phyloP scores from a whole-genome alignment of 2,888 invertebrate genomes.

The Blera fallax region DNA sequence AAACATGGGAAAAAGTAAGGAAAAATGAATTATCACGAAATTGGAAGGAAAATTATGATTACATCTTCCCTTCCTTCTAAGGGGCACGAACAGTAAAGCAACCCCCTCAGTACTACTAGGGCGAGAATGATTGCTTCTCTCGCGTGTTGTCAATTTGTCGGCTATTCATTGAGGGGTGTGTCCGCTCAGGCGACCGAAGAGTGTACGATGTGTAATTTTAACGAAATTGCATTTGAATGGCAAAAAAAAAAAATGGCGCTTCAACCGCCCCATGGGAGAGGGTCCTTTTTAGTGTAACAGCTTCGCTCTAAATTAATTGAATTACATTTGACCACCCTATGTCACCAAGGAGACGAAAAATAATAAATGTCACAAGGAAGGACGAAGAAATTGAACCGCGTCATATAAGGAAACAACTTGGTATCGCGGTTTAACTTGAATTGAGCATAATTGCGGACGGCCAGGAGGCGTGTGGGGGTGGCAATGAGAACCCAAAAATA shows the following conservation, averaged over 20 bases:
- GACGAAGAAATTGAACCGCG: constrained; percentile 42
- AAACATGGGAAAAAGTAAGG: constrained; percentile 5
- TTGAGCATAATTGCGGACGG: constrained; percentile 57
- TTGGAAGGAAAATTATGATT: constrained; percentile 58
- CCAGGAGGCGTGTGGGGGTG: neutral
- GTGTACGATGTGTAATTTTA: constrained; percentile 26
- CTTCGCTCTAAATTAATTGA: constrained; percentile 63
- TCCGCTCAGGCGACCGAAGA: neutral
- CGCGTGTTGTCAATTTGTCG: constrained; percentile 71
- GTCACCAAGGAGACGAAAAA: constrained; percentile 23
- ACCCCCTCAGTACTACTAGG: neutral
- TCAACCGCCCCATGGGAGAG: constrained; percentile 14
- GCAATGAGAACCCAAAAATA: constrained; percentile 7
- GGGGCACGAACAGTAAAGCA: neutral
- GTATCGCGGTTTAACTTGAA: constrained; percentile 27
- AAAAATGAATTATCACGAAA: constrained; percentile 48
- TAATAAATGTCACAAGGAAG: constrained; percentile 31
- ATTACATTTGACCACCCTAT: constrained; percentile 46
- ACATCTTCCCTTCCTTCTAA: constrained; percentile 1
- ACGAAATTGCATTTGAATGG: constrained; percentile 70
- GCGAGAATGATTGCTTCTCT: constrained; percentile 50
- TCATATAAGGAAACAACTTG: constrained; percentile 27
- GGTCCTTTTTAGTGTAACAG: constrained; percentile 35
- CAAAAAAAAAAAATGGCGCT: constrained; percentile 42
- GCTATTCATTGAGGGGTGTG: constrained; percentile 42